Base-by-base conservation (phyloP, 2,888 invertebrate species). In the Archips crataeganus region DNA sequence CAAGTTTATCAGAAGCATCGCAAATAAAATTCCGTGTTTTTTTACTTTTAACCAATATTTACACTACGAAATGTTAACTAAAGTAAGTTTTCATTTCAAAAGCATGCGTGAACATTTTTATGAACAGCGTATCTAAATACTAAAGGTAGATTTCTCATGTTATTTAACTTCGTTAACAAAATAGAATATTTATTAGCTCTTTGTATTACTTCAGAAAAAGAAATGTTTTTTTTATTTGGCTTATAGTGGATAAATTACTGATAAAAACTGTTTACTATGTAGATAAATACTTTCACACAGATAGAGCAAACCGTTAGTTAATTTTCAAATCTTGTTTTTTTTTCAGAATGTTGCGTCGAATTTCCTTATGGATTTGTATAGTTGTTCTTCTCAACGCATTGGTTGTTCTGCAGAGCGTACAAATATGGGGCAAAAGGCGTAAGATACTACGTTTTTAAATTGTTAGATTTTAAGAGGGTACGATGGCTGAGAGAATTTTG, bases 371-470 rank as follows among this genome's bases (percentile, higher is more conserved):
- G 83, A 69, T 89, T 2, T 80, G 82, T 78, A 65, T 88, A 54
- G 75, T 90, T 62, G 79, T 87, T 68, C 79, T 88, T 75, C 81
- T 88, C 49, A 84, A 87, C 78, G 78, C 80, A 39, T 65, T 82
- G 49, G 75, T 85, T 51, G 72, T 86, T 54, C 76, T 90, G 64
- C 83, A 90, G 65, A 83, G 84, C 77, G 75, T 80, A 34, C 83
- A 77, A 71, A 76, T 82, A 62, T 91, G 92, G 90, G 80, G 80
- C 72, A 80, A 85, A 36, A 87, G 76, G 81, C 93, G 93, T 93
- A 80, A 92, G 93, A 23, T 8, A 39, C 57, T 32, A 32, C 6
- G 13, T 10, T 63, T 32, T 23, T 23, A 23, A 23, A 15, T 6
- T 62, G 10, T 42, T 15, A 2, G 2, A 42, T n/a, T n/a, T n/a